Conservation (phyloP, 2,113 vertebrate species). For the Noctilio leporinus region DNA sequence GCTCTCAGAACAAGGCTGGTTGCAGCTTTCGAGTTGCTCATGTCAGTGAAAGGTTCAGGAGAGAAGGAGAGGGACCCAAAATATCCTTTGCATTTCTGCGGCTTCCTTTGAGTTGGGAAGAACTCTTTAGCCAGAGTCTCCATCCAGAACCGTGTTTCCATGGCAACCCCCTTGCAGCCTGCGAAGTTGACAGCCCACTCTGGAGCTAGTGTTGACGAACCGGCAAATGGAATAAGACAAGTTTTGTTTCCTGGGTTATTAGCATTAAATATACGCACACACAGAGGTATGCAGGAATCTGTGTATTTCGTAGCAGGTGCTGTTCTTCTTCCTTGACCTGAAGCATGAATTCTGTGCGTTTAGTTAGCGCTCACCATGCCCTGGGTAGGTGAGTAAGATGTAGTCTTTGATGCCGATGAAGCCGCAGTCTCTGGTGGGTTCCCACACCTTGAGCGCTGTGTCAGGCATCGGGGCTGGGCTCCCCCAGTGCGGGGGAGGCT, state of each 20-base stretch:
- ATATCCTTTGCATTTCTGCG: slow-evolving; percentile 44
- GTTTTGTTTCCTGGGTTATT: slow-evolving; percentile 53
- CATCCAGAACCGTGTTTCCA: slow-evolving; percentile 77
- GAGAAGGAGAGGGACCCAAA: not conserved
- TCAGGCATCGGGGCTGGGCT: not conserved
- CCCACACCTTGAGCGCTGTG: not conserved
- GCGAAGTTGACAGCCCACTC: slow-evolving; percentile 63
- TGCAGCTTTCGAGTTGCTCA: not conserved
- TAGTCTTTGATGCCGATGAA: not conserved
- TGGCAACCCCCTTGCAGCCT: slow-evolving; percentile 71
- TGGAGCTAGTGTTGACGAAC: slow-evolving; percentile 66
- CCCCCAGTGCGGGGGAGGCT: not conserved
- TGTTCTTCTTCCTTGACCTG: not conserved
- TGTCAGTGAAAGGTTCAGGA: not conserved
- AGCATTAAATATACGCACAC: slow-evolving; percentile 18
- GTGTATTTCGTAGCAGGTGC: not conserved
- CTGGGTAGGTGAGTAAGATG: not conserved
- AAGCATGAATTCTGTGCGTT: not conserved
- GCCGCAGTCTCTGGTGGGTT: not conserved
- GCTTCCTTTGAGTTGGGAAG: slow-evolving; percentile 54
- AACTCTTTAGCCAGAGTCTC: slow-evolving; percentile 63
- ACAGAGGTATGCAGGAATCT: not conserved
- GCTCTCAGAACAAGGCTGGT: not conserved
- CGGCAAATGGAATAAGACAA: slow-evolving; percentile 64
- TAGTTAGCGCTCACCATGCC: not conserved